Evolutionary conservation across 2,113 vertebrate genomes (phyloP), one percentile per base, ranked within the genome.

Genomic region (Pluvianellus socialis): DNA sequence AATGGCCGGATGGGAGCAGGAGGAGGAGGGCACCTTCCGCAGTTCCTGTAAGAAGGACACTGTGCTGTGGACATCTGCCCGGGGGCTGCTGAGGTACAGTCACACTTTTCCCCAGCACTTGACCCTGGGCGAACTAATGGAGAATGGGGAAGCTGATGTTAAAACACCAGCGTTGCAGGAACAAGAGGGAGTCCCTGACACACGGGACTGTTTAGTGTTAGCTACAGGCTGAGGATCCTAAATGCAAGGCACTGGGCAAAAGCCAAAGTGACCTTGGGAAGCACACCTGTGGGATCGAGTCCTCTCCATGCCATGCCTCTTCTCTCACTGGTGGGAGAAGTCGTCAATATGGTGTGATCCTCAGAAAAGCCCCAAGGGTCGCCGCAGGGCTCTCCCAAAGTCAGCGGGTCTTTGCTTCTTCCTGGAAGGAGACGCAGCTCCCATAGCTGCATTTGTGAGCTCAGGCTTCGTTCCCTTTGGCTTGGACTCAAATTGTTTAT

Each of bases 241-340:
- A 84, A 81, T 1, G 3, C 17, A 62, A 28, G 55, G 26, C 12
- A 17, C 12, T 19, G 53, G 49, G 58, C n/a, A 68, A 85, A 87
- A 75, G 21, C 38, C 66, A 71, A 61, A 73, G 27, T 28, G 20
- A 77, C 67, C 23, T 58, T 63, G 42, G 17, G 47, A 86, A 47
- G 44, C 8, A 44, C 1, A 1, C 6, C 10, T 1, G 1, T 1
- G 8, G 5, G 27, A 40, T 4, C 0, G 2, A 58, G 18, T 38
- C 18, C n/a, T 66, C n/a, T 76, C 45, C 70, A n/a, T 4, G 33
- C 16, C 55, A 92, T 18, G 20, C 38, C 38, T 38, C 38, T 38
- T 38, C 38, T 38, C 38, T 38, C 38, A 33, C 32, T 77, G 27
- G 20, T 3, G 3, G 18, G 8, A 58, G 30, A 17, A 62, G 32